phyloP scores from a whole-genome alignment of 2,113 vertebrate species.

The Felis catus region F.catus_Fca126_mat1.0 CM031420.1:149008001-149008500 shows the following conservation, averaged over 20 bases:
- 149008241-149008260: neutral
- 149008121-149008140: neutral
- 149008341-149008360: neutral
- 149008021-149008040: neutral
- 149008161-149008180: constrained; percentile 72
- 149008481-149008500: neutral
- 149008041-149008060: neutral
- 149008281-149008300: neutral
- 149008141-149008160: constrained; percentile 31
- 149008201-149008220: constrained; percentile 31
- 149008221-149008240: neutral
- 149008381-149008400: neutral
- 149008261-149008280: neutral
- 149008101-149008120: neutral
- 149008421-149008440: neutral
- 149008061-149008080: neutral
- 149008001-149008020: neutral
- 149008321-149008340: neutral
- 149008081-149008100: neutral
- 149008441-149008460: neutral
- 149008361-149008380: neutral
- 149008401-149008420: neutral
- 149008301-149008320: neutral
- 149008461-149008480: neutral
- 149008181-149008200: constrained; percentile 64